Evolutionary conservation across 2,797 vertebrate genomes (phyloP).

Genomic region (Emydoidea blandingii): DNA sequence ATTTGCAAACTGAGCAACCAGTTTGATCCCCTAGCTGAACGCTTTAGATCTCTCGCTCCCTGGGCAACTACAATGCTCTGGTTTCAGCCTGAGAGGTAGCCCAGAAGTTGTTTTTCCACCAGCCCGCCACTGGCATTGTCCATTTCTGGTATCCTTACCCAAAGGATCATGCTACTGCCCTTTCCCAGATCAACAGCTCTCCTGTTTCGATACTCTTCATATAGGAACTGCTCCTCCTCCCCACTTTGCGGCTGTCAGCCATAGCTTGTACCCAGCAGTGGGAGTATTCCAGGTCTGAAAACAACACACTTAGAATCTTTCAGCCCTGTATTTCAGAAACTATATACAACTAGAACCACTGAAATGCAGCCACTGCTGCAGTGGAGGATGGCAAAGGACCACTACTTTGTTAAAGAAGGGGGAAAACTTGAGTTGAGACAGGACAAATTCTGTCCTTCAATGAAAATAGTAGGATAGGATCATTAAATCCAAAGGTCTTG

Average conservation of each 20-base stretch:
- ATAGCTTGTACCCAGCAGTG: neutral
- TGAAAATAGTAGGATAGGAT: neutral
- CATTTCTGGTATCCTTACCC: neutral
- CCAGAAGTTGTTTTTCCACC: neutral
- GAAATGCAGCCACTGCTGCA: rapidly evolving
- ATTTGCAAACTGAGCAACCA: neutral
- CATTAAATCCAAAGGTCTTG: neutral
- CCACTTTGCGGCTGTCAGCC: neutral
- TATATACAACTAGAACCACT: neutral
- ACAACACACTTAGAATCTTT: neutral
- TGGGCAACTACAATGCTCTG: neutral
- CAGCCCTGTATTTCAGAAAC: neutral
- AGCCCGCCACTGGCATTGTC: neutral
- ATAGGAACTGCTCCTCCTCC: neutral
- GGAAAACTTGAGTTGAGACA: neutral
- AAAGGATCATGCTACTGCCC: neutral
- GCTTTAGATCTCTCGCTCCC: neutral
- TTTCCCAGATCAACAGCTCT: neutral
- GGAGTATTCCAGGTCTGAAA: neutral
- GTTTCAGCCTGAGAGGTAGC: neutral
- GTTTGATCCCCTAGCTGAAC: neutral
- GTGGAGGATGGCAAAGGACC: neutral
- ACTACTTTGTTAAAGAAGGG: neutral
- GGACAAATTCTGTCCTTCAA: neutral
- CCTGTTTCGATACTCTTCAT: neutral